Conservation (phyloP, 1,140 invertebrate species). For the Pseudoatta argentina region DNA sequence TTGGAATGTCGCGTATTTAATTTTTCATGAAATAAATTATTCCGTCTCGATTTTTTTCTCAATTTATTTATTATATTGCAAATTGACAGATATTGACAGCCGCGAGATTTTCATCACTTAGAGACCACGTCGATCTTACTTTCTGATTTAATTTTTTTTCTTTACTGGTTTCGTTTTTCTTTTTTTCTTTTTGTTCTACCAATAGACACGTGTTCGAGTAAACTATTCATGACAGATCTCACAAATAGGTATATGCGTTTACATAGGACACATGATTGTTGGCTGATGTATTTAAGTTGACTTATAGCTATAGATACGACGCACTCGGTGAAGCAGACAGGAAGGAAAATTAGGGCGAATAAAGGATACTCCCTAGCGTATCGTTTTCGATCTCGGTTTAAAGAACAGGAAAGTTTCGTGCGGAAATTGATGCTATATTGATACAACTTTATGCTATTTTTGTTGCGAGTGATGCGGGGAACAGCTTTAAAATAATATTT, state of each 20-base stretch:
- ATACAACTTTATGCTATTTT: slow-evolving; percentile 1
- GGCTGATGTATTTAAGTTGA: slow-evolving; percentile 13
- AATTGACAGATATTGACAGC: neutral
- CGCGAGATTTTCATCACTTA: slow-evolving; percentile 3
- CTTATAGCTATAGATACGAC: neutral
- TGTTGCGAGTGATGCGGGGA: neutral
- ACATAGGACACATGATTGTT: neutral
- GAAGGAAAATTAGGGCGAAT: slow-evolving; percentile 52
- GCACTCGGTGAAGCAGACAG: neutral
- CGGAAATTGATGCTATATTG: slow-evolving; percentile 24
- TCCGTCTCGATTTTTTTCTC: neutral
- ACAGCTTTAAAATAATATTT: neutral
- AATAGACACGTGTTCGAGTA: neutral
- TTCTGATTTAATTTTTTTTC: neutral
- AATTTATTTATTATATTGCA: neutral
- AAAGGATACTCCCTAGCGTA: neutral
- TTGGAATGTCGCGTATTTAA: neutral
- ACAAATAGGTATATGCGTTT: slow-evolving; percentile 14
- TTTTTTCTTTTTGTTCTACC: neutral
- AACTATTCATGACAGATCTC: neutral
- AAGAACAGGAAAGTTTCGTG: neutral
- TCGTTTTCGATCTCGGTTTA: slow-evolving; percentile 30
- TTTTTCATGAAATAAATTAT: slow-evolving; percentile 5
- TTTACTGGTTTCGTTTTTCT: neutral
- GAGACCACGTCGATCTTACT: neutral